Conservation (phyloP, 23 tunicate species). For the Oikopleura albicans region DNA sequence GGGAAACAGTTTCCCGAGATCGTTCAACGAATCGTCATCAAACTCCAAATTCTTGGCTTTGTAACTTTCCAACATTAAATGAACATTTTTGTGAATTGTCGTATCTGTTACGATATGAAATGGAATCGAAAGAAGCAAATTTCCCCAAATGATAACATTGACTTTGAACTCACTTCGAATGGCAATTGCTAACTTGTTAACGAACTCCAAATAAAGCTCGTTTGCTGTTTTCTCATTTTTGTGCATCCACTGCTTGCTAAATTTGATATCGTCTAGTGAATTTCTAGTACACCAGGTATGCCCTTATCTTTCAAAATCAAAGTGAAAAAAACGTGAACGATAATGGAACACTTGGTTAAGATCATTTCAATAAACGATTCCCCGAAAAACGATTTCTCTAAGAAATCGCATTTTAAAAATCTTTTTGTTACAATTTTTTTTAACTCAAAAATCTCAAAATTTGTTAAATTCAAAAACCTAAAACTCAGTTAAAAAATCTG, state of each 20-base stretch:
- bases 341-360: too few relatives aligned
- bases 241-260: slow-evolving; percentile 6
- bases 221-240: neutral
- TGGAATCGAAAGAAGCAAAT: neutral
- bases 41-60: neutral
- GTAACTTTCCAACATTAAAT: neutral
- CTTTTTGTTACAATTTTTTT: too few relatives aligned
- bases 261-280: too few relatives aligned
- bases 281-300: too few relatives aligned
- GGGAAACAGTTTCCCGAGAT: neutral
- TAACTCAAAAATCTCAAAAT: too few relatives aligned
- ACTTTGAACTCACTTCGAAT: neutral
- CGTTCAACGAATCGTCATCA: neutral
- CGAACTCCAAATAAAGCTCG: neutral
- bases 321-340: too few relatives aligned
- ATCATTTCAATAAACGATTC: too few relatives aligned
- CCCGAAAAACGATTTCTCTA: too few relatives aligned
- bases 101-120: neutral
- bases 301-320: too few relatives aligned
- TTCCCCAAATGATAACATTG: slow-evolving; percentile 6
- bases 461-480: too few relatives aligned
- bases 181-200: neutral
- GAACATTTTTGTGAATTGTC: slow-evolving; percentile 1
- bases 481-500: too few relatives aligned
- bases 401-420: too few relatives aligned